Conservation (phyloP, 2,888 invertebrate species). For the Amorpha juglandis region DNA sequence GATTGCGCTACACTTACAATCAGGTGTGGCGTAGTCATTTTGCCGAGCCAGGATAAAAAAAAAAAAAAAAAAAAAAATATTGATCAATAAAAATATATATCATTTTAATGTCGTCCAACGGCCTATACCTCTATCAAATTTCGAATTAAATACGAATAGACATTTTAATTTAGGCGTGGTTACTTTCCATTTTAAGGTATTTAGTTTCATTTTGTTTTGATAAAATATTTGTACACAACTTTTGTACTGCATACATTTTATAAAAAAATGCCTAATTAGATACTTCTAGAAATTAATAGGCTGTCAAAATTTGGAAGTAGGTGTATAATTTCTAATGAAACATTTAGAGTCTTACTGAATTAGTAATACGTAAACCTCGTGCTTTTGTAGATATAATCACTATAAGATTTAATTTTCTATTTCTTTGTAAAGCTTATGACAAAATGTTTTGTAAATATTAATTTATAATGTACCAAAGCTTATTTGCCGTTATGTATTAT, state of each 20-base stretch:
- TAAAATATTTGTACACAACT: constrained; percentile 41
- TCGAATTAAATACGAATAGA: not conserved
- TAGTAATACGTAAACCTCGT: constrained; percentile 43
- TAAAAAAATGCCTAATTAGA: constrained; percentile 51
- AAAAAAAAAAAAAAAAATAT: too few relatives aligned
- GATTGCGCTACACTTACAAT: too few relatives aligned
- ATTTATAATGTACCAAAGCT: constrained; percentile 28
- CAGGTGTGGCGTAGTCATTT: too few relatives aligned
- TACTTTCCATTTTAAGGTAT: constrained; percentile 21
- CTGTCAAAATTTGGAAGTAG: constrained; percentile 50
- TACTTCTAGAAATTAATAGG: constrained; percentile 40
- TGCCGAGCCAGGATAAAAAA: too few relatives aligned
- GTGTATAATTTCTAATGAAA: constrained; percentile 28
- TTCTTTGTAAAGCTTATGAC: constrained; percentile 23
- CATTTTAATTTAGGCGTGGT: constrained; percentile 23
- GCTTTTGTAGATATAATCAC: constrained; percentile 45
- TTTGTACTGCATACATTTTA: constrained; percentile 56
- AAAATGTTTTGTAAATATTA: constrained; percentile 21
- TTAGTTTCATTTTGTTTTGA: constrained; percentile 5
- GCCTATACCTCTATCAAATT: constrained; percentile 1
- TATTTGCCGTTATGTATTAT: constrained; percentile 45
- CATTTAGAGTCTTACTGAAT: constrained; percentile 26
- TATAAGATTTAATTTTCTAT: constrained; percentile 20
- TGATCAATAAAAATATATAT: not conserved
- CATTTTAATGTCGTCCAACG: not conserved